Base-by-base conservation (phyloP, 2,797 vertebrate genomes). In the Cirrhinus molitorella region DNA sequence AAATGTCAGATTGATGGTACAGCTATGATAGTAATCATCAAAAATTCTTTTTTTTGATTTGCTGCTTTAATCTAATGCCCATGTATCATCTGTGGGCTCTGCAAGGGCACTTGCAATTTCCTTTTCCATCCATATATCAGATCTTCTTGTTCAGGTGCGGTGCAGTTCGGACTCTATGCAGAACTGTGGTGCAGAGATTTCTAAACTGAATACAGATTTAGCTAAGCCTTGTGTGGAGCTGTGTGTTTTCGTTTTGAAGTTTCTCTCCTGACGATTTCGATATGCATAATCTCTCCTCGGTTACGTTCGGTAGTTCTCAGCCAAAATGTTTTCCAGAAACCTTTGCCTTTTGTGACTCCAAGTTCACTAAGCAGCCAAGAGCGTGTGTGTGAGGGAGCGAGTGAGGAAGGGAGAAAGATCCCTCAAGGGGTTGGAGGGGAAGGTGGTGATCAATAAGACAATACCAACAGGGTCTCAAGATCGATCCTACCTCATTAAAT, bases 401-500 rank as follows among this genome's bases (percentile, higher is more conserved):
- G 19, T 67, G 61, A 12, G 55, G n/a, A 47, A 71, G 28, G 13
- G 4, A 68, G 63, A 34, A 83, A 28, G 65, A 84, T 80, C 74
- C 66, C 75, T 81, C 45, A 49, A 65, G 66, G 72, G 75, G 82
- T 72, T 84, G 55, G 37, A 43, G 73, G 21, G 25, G 55, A 59
- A 51, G 37, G 53, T 61, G 25, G 40, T 59, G 61, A 86, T 86
- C 82, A 80, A 83, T 86, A 80, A 11, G 21, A 75, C 47, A 61
- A 80, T 66, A 85, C 49, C 71, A 77, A 87, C 59, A 51, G 63
- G 80, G 61, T 51, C 57, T 16, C 55, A 53, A 67, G 55, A 80
- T 87, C 76, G 51, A 78, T 83, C 59, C 68, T 57, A 68, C 28
- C 77, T 87, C 80, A 78, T 87, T 80, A 80, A 81, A 49, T 81